These are phyloP conservation scores for Amiota communis DNA, from an alignment of 2,888 invertebrate species.

Conservation along the genomic window DNA sequence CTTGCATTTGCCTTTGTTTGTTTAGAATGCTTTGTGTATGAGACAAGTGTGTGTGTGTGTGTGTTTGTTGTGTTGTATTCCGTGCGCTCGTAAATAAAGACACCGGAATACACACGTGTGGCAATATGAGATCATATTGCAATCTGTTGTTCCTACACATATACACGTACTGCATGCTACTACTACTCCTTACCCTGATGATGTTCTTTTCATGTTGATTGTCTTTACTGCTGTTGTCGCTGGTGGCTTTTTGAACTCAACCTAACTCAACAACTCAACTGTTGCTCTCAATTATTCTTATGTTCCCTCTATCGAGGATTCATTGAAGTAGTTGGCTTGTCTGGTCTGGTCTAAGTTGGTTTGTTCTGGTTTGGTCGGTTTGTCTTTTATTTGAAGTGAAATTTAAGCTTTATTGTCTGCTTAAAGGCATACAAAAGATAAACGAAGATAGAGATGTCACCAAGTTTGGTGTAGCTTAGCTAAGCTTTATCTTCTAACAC, in stretches of 20 bases:
- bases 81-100: slow-evolving; percentile 46
- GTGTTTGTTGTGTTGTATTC: slow-evolving; percentile 45
- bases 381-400: not conserved
- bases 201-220: no score
- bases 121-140: slow-evolving; percentile 3
- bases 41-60: slow-evolving; percentile 28
- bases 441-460: not conserved
- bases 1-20: not conserved
- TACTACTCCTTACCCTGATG: no score
- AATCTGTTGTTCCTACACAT: no score
- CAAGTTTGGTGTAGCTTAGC: no score
- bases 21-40: slow-evolving; percentile 13
- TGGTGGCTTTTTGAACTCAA: not conserved
- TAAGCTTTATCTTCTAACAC: no score
- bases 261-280: not conserved
- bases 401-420: slow-evolving; percentile 5
- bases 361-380: no score
- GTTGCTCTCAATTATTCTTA: not conserved
- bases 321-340: no score
- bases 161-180: no score
- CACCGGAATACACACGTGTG: slow-evolving; percentile 31
- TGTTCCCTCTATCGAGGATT: not conserved
- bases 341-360: no score
- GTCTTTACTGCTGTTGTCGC: not conserved
- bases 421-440: not conserved